These are phyloP conservation scores for Lacerta agilis DNA, from an alignment of 2,797 vertebrate genomes.

Conservation along the genomic window DNA sequence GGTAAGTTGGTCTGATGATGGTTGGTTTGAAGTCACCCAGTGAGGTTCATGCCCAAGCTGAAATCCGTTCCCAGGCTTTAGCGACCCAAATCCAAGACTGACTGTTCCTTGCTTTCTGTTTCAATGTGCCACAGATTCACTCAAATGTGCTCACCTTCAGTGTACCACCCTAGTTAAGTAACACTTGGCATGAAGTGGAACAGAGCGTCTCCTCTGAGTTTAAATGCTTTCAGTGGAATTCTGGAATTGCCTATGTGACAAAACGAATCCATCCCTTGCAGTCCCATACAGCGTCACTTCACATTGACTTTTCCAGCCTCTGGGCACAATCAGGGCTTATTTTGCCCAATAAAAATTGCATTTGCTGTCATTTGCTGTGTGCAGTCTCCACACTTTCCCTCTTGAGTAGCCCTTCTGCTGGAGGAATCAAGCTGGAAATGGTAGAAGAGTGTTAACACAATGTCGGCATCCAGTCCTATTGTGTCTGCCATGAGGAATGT, in stretches of 20 bases:
- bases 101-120: no score
- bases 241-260: constrained; percentile 50
- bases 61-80: background rate
- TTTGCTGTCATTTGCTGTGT: background rate
- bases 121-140: background rate
- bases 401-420: background rate
- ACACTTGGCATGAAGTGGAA: background rate
- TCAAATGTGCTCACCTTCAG: background rate
- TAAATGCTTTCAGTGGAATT: constrained; percentile 42
- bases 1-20: background rate
- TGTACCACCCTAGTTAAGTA: background rate
- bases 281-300: background rate
- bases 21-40: background rate
- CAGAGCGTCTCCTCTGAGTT: constrained; percentile 59
- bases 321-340: background rate
- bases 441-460: no score
- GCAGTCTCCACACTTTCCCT: background rate
- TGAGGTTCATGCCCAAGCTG: background rate
- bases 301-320: constrained; percentile 30
- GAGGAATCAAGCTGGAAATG: background rate
- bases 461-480: no score
- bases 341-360: background rate
- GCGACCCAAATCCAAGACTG: background rate
- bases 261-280: constrained; percentile 35
- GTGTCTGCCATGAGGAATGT: background rate